Evolutionary conservation across 2,113 vertebrate genomes (phyloP), one percentile per base, ranked within the genome.

Genomic region (Perca flavescens): DNA sequence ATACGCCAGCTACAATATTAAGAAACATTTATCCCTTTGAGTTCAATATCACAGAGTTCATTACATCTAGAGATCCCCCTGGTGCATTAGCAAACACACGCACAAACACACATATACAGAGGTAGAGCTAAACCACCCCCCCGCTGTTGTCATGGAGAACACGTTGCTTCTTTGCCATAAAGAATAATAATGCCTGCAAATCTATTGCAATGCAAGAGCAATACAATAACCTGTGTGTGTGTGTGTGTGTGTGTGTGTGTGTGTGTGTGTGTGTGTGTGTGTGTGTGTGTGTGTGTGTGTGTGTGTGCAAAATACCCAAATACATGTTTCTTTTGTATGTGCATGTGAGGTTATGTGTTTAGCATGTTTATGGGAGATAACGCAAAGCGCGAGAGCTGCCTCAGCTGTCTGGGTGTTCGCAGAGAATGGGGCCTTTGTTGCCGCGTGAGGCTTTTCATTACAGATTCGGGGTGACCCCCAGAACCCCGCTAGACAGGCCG

Each of bases 341-440:
- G 77, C 64, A 40, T 80, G 73, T 68, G 84, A 67, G 79, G 89
- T 86, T 73, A 77, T 82, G 79, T 84, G 77, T 89, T 92, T 87
- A 56, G 77, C 79, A 75, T 94, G 93, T 95, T 94, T 89, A 79
- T 50, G 74, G 36, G 88, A 91, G 95, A 94, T 93, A 94, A 94
- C 77, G 36, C 28, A 3, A 56, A 72, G 62, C 25, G 46, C 12
- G 17, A 52, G 46, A 61, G 85, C 64, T 4, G 68, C 57, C 3
- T 72, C n/a, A 58, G 80, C 84, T 28, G 73, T 68, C 50, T 1
- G 84, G 80, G 63, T 9, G 52, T 11, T 3, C 49, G 74, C 52
- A n/a, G 56, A 91, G 86, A 95, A 95, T 83, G 57, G 74, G 62
- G 53, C 67, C 87, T 94, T 94, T 93, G 90, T 94, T 87, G 75